Evolutionary conservation across 35 echinoderm and acorn worm species (phyloP).

Genomic region (Acanthaster planci): DNA sequence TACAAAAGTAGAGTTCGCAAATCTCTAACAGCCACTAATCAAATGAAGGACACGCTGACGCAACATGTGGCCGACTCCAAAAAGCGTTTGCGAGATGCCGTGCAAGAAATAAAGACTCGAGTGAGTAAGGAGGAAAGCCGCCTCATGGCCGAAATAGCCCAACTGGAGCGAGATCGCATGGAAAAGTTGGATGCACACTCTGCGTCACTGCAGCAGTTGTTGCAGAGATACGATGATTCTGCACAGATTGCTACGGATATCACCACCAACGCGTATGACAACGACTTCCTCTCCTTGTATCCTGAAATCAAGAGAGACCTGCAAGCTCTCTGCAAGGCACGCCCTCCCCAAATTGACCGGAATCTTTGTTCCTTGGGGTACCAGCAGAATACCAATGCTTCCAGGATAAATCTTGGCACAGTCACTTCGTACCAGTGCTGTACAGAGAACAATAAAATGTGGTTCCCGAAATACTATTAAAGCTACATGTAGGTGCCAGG

Average conservation of each 20-base stretch:
- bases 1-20: background rate
- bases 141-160: background rate
- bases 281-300: background rate
- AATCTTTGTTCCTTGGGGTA: background rate
- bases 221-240: background rate
- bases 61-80: background rate
- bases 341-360: background rate
- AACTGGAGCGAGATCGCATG: background rate
- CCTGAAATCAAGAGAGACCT: background rate
- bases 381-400: background rate
- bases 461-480: too few species aligned
- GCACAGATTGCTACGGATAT: background rate
- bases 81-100: background rate
- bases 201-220: background rate
- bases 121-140: background rate
- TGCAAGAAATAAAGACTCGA: background rate
- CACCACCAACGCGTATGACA: background rate
- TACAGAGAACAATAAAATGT: too few species aligned
- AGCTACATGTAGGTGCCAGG: too few species aligned
- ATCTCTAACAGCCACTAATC: background rate
- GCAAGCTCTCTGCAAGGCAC: background rate
- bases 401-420: too few species aligned
- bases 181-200: background rate
- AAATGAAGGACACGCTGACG: background rate
- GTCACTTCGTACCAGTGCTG: too few species aligned